Conservation (phyloP, 2,797 vertebrate species). For the Lepus townsendii region DNA sequence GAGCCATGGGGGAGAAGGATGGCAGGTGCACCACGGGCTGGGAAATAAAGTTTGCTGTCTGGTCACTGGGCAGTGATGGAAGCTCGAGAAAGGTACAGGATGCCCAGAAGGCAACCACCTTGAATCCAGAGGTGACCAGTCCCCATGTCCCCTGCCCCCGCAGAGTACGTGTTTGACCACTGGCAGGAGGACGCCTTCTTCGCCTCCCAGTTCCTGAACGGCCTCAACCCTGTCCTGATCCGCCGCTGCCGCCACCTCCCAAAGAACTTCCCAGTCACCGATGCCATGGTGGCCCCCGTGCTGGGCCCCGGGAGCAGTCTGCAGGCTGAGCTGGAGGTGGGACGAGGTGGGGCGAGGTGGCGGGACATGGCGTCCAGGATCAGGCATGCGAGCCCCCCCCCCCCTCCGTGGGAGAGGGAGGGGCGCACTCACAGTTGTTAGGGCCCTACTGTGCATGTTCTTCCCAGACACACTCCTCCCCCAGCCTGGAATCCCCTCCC, state of each 20-base stretch:
- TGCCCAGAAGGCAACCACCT: too few relatives aligned
- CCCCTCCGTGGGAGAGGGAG: not conserved
- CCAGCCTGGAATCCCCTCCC: not conserved
- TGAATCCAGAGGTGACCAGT: not conserved
- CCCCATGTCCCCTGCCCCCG: not conserved
- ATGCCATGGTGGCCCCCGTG: constrained; percentile 88
- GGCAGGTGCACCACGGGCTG: not conserved
- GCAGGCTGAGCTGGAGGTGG: constrained; percentile 90
- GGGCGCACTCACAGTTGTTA: not conserved
- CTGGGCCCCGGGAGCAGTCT: constrained; percentile 87
- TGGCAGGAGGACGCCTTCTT: constrained; percentile 92
- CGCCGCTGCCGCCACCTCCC: constrained; percentile 85
- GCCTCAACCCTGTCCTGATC: constrained; percentile 90
- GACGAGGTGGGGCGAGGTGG: constrained; percentile 55
- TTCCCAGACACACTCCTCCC: not conserved
- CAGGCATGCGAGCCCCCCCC: too few relatives aligned
- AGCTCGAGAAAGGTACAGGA: not conserved
- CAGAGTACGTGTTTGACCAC: constrained; percentile 90
- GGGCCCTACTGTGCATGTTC: not conserved
- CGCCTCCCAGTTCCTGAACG: constrained; percentile 92
- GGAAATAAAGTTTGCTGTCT: not conserved
- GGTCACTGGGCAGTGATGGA: not conserved
- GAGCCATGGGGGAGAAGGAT: not conserved
- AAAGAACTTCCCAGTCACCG: constrained; percentile 88
- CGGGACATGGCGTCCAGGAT: too few relatives aligned